Base-by-base conservation (phyloP, 2,888 invertebrate species). In the Syrista parreyssii region DNA sequence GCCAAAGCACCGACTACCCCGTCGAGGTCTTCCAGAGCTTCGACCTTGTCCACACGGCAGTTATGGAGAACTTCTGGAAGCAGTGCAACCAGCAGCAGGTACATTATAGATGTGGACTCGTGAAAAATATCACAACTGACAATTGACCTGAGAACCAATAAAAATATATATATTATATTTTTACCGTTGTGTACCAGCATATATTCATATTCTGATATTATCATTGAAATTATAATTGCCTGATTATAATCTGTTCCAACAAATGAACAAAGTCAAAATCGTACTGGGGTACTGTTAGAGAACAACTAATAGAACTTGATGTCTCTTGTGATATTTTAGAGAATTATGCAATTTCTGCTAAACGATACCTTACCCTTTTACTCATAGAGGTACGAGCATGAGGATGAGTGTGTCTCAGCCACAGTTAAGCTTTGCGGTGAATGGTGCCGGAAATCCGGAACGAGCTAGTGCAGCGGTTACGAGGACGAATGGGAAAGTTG, bases 381-480 rank as follows among this genome's bases (percentile, higher is more conserved):
- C 34, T 30, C 79, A 76, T 76, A 84, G 83, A 91, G 92, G 87
- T 80, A 92, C 55, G 91, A 92, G 89, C 87, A 92, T 94, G 81
- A 92, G 93, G 72, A 92, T 93, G 88, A 93, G 93, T 86, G 92
- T 93, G 6, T 93, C 94, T 0, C 93, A 94, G 83, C 93, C 93
- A 4, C 94, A 93, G 84, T 89, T 94, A 73, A 93, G 94, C 86
- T 95, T 94, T 89, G 93, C 93, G 90, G 93, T 94, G 87, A 94
- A 94, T 81, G 93, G 93, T 72, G 91, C 84, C 78, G 88, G 88
- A 32, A 88, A 86, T 36, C 83, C 86, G 30, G 89, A 80, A 79
- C 89, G 88, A 79, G 12, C 32, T 15, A 71, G 71, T 74, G 75
- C 36, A 76, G 73, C 68, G 36, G 74, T 68, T 74, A 73, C 36